Evolutionary conservation across 2,888 invertebrate species (phyloP).

Genomic region (Tricholauxania praeusta): DNA sequence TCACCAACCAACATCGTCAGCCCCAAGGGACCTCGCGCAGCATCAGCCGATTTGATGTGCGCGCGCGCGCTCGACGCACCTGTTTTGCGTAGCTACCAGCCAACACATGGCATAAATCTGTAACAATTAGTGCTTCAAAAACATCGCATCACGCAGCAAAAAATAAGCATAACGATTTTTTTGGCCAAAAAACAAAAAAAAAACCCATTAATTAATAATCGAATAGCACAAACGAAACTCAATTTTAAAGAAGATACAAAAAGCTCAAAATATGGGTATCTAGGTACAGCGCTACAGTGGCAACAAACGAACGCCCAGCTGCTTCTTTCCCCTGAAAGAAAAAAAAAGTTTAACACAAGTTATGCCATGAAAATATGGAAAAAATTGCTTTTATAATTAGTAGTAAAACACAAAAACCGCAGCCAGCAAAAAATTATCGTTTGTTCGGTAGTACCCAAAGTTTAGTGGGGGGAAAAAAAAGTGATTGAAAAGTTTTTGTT

Average conservation of each 20-base stretch:
- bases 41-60: no score
- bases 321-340: no score
- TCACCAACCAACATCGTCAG: no score
- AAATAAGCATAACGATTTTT: background rate
- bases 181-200: no score
- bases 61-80: no score
- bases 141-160: background rate
- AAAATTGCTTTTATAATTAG: slow-evolving; percentile 19
- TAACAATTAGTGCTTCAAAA: slow-evolving; percentile 40
- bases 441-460: background rate
- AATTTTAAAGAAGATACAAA: background rate
- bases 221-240: background rate
- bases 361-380: background rate
- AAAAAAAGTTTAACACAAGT: no score
- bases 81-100: no score
- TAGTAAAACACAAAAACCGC: background rate
- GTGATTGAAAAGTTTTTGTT: slow-evolving; percentile 31
- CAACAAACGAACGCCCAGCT: slow-evolving; percentile 14
- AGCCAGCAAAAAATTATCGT: background rate
- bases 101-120: slow-evolving; percentile 22
- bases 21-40: no score
- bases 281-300: slow-evolving; percentile 6
- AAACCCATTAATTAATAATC: slow-evolving; percentile 17
- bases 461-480: slow-evolving; percentile 21
- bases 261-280: background rate